Evolutionary conservation across 1,140 invertebrate genomes (phyloP), one percentile per base, ranked within the genome.

Genomic region (Protaetia brevitarsis): DNA sequence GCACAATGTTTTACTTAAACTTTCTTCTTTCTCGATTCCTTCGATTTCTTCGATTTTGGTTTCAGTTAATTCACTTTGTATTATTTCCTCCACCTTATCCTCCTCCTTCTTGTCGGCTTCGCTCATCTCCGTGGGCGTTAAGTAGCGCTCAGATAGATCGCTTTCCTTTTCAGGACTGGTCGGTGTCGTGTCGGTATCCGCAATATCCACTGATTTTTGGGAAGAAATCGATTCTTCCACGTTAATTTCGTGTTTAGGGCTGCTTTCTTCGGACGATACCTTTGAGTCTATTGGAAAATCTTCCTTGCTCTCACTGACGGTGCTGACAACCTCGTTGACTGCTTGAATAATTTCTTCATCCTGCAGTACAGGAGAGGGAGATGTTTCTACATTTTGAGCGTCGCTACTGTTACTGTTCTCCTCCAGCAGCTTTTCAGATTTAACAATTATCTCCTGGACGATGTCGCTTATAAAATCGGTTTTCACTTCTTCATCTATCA

Each of bases 381-480:
- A 81, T 64, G 80, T 36, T 19, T 60, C 57, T 21, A 66, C 26
- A 13, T 27, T 62, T 10, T 62, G 66, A 57, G 62, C 58, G 45
- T 64, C 45, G 28, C 51, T 34, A 64, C n/a, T n/a, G n/a, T 66
- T 61, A 59, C 58, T 26, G 27, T 70, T 70, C 28, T 81, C 74
- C 30, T 81, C 77, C 10, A 87, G 65, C 2, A 83, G 77, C 69
- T 85, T 84, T 61, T 88, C 86, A 7, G 81, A 85, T 66, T 82
- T 83, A 16, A 82, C 77, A 6, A 85, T 73, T 62, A 84, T 85
- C 63, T 86, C 83, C 63, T 82, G 79, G 64, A 87, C 82, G 68
- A 87, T 84, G 45, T 85, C 83, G 68, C 84, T 79, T 6, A 83
- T 83, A 64, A 84, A 79, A 71, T 84, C 81, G 58, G 72, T 78